phyloP scores from a whole-genome alignment of 2,797 vertebrate genomes.

The Thunnus albacares region DNA sequence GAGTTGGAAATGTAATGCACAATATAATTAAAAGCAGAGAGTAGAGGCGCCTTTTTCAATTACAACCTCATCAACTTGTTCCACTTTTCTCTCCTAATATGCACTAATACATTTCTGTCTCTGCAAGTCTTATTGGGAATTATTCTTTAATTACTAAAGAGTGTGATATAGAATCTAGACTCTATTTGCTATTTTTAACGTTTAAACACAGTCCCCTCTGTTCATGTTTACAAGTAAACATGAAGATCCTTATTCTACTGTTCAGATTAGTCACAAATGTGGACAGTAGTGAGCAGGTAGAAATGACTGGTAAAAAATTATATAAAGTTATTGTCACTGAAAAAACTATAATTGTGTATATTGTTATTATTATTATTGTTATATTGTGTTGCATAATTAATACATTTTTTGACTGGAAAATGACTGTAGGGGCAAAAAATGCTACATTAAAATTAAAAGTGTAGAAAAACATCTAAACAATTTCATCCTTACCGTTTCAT shows the following conservation, averaged over 20 bases:
- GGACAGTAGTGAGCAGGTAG: background rate
- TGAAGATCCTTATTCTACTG: background rate
- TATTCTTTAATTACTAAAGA: background rate
- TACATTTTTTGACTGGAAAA: too few relatives aligned
- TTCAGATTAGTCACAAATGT: background rate
- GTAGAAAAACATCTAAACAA: background rate
- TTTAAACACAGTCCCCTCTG: background rate
- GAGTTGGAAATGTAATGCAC: background rate
- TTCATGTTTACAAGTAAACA: background rate
- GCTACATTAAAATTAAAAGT: background rate
- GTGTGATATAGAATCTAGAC: background rate
- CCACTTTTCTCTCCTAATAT: background rate
- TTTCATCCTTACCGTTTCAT: slow-evolving; percentile 89
- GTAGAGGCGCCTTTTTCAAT: background rate
- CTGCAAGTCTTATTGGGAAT: background rate
- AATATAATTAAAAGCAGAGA: background rate
- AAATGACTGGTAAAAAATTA: too few relatives aligned
- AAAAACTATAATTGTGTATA: too few relatives aligned
- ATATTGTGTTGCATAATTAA: too few relatives aligned
- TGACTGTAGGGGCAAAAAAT: too few relatives aligned
- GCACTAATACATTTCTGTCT: background rate
- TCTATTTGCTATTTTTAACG: background rate
- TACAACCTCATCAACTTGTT: background rate
- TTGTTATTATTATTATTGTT: too few relatives aligned
- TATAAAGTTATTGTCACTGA: too few relatives aligned